Evolutionary conservation across 2,888 invertebrate species (phyloP).

Genomic region (Euproctis similis): DNA sequence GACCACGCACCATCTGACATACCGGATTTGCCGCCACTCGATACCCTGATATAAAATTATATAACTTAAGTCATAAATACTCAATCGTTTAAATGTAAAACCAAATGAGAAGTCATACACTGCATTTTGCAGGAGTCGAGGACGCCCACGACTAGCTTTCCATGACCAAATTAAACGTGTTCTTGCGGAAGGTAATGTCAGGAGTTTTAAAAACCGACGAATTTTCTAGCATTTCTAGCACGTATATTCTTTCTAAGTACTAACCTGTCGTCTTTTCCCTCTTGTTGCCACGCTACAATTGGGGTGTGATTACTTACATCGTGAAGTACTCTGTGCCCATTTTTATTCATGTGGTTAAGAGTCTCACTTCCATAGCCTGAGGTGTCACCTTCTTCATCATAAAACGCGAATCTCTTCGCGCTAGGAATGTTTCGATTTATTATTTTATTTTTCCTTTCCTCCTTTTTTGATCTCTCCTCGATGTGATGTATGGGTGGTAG

Average conservation of each 20-base stretch:
- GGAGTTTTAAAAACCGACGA: too few relatives aligned
- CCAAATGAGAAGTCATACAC: too few relatives aligned
- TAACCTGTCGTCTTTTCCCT: conserved; percentile 53
- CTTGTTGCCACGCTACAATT: conserved; percentile 66
- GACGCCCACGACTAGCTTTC: too few relatives aligned
- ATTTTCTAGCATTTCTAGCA: too few relatives aligned
- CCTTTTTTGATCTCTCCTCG: conserved; percentile 46
- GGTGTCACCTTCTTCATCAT: conserved; percentile 82
- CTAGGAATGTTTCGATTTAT: conserved; percentile 59
- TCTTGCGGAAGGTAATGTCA: too few relatives aligned
- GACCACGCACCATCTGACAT: conserved; percentile 51
- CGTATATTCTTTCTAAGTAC: too few relatives aligned
- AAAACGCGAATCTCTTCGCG: conserved; percentile 63
- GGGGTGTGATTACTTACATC: conserved; percentile 37
- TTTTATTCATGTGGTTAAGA: conserved; percentile 67
- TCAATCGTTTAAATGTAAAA: too few relatives aligned
- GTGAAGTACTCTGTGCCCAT: conserved; percentile 35
- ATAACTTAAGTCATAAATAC: too few relatives aligned
- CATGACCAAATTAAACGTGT: too few relatives aligned
- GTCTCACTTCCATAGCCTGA: conserved; percentile 91
- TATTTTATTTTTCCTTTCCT: conserved; percentile 44
- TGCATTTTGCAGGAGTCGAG: too few relatives aligned
- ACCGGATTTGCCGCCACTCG: conserved; percentile 16
- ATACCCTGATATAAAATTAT: too few relatives aligned
- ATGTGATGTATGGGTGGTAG: conserved; percentile 78